phyloP scores from a whole-genome alignment of 2,888 invertebrate genomes.

The Malacosoma neustria region DNA sequence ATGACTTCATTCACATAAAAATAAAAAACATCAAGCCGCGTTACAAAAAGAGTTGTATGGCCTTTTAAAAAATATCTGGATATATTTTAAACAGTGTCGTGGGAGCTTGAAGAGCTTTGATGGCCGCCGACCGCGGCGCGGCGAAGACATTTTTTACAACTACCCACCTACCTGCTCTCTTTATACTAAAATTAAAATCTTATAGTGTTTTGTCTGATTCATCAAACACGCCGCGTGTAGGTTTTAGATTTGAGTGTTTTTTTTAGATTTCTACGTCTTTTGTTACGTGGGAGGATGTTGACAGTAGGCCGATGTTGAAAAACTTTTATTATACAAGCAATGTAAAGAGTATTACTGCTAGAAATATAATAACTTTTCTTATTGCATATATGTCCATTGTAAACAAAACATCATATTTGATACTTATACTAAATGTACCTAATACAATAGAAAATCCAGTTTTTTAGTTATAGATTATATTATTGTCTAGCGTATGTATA shows the following conservation, averaged over 20 bases:
- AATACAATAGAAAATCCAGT: no score
- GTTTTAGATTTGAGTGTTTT: constrained; percentile 14
- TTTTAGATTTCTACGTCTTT: constrained; percentile 5
- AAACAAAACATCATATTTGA: no score
- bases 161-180: constrained; percentile 51
- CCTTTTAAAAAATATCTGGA: constrained; percentile 47
- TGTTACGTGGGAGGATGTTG: background rate
- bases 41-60: constrained; percentile 38
- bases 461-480: no score
- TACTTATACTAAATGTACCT: no score
- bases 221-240: constrained; percentile 43
- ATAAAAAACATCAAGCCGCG: constrained; percentile 23
- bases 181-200: constrained; percentile 55
- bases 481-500: no score
- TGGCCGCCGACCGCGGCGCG: constrained; percentile 43
- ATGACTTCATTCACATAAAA: constrained; percentile 7
- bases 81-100: constrained; percentile 62
- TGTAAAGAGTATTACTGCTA: no score
- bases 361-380: no score
- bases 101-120: constrained; percentile 57
- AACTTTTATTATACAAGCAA: no score
- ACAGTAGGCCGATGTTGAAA: background rate
- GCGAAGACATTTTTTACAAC: constrained; percentile 53
- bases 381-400: no score
- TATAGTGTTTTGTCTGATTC: constrained; percentile 43